These are phyloP conservation scores for Corythornis leucogaster DNA, from an alignment of 2,797 vertebrate genomes.

Conservation along the genomic window DNA sequence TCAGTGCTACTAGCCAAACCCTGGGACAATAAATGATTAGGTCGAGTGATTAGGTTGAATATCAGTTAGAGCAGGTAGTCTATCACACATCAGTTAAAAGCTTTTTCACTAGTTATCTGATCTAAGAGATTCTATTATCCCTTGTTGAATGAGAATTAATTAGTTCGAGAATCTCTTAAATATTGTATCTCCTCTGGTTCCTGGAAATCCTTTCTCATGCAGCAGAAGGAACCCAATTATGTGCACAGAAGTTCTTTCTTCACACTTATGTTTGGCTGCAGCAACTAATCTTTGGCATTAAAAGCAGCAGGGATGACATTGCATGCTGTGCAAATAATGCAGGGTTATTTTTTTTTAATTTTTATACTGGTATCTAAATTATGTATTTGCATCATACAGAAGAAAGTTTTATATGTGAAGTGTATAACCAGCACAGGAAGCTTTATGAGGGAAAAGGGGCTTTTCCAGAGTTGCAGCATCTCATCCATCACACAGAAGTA, in stretches of 20 bases:
- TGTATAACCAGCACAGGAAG: not conserved
- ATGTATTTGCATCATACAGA: not conserved
- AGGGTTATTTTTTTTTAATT: not conserved
- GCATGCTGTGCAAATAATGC: constrained; percentile 6
- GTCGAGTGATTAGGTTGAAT: not conserved
- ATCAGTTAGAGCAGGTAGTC: not conserved
- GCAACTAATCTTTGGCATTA: not conserved
- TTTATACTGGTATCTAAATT: not conserved
- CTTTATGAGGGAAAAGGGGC: not conserved
- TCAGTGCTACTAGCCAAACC: not conserved
- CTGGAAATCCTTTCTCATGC: not conserved
- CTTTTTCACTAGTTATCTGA: not conserved
- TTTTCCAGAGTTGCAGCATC: not conserved
- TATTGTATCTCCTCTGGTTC: not conserved
- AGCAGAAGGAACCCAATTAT: constrained; percentile 16
- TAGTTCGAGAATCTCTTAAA: not conserved
- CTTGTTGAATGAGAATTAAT: not conserved
- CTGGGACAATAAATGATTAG: not conserved
- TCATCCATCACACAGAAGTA: not conserved
- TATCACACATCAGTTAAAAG: not conserved
- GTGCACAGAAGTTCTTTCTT: not conserved
- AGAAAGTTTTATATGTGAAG: not conserved
- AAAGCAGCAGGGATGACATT: constrained; percentile 24
- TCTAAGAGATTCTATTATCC: not conserved
- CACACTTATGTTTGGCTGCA: not conserved